These are phyloP conservation scores for Amiota communis DNA, from an alignment of 2,888 invertebrate genomes.

Conservation along the genomic window DNA sequence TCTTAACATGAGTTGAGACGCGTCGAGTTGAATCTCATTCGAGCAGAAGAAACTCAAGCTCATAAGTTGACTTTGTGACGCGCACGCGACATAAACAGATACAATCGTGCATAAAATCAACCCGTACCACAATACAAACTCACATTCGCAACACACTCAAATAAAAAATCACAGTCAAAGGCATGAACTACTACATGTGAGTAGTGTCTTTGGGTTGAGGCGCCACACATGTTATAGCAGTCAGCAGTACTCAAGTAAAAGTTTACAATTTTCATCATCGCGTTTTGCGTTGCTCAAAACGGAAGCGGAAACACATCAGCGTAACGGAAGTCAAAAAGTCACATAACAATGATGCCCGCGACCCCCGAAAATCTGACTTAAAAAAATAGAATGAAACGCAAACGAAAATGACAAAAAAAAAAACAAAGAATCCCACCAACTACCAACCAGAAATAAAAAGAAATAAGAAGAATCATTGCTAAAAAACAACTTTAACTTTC, in stretches of 20 bases:
- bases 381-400: slow-evolving; percentile 24
- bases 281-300: slow-evolving; percentile 43
- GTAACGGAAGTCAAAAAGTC: slow-evolving; percentile 70
- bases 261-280: slow-evolving; percentile 36
- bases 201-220: neutral
- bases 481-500: slow-evolving; percentile 1
- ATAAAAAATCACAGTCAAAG: neutral
- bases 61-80: neutral
- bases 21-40: slow-evolving; percentile 10
- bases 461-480: neutral
- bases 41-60: slow-evolving; percentile 34
- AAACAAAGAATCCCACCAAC: slow-evolving; percentile 19
- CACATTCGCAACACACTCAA: neutral
- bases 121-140: slow-evolving; percentile 15
- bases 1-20: slow-evolving; percentile 31
- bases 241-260: slow-evolving; percentile 12
- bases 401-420: slow-evolving; percentile 37
- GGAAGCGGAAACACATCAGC: slow-evolving; percentile 72
- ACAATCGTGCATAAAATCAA: slow-evolving; percentile 38
- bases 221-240: neutral
- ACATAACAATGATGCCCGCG: slow-evolving; percentile 63
- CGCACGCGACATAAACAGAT: slow-evolving; percentile 48
- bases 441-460: neutral
- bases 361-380: neutral
- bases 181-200: neutral